Evolutionary conservation across 2,797 vertebrate species (phyloP).

Genomic region (Sarcophilus harrisii): DNA sequence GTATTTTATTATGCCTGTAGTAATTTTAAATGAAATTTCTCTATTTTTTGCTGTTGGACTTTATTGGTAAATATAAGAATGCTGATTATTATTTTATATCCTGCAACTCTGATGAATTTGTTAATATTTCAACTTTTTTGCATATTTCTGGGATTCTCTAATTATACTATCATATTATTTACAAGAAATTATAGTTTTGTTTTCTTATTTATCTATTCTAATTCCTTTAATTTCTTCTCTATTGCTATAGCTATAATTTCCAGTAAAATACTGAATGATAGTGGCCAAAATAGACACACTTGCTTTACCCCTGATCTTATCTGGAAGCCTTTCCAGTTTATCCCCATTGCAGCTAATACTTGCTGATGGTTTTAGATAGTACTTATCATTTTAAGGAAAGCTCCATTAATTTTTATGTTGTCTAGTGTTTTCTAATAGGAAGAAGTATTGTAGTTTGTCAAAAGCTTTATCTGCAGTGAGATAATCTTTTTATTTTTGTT

Average conservation of each 20-base stretch:
- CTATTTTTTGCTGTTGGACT: too few relatives aligned
- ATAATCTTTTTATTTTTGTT: background rate
- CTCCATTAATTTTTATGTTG: too few relatives aligned
- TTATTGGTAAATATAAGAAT: too few relatives aligned
- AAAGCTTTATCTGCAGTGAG: background rate
- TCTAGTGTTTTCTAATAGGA: background rate
- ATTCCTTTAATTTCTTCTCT: background rate
- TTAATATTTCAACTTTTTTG: background rate
- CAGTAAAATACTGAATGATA: background rate
- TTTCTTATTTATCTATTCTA: background rate
- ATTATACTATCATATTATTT: background rate
- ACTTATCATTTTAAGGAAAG: background rate
- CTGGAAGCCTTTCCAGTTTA: background rate
- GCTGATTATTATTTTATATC: too few relatives aligned
- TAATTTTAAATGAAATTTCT: too few relatives aligned
- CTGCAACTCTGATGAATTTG: too few relatives aligned
- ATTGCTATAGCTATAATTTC: background rate
- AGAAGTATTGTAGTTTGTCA: background rate
- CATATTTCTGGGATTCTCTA: background rate
- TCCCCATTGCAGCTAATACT: background rate
- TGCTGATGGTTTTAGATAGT: background rate
- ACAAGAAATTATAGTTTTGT: background rate
- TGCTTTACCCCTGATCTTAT: background rate
- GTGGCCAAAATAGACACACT: background rate
- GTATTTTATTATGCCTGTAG: too few relatives aligned